Conservation (phyloP, 2,113 vertebrate genomes). For the Hippocampus comes region DNA sequence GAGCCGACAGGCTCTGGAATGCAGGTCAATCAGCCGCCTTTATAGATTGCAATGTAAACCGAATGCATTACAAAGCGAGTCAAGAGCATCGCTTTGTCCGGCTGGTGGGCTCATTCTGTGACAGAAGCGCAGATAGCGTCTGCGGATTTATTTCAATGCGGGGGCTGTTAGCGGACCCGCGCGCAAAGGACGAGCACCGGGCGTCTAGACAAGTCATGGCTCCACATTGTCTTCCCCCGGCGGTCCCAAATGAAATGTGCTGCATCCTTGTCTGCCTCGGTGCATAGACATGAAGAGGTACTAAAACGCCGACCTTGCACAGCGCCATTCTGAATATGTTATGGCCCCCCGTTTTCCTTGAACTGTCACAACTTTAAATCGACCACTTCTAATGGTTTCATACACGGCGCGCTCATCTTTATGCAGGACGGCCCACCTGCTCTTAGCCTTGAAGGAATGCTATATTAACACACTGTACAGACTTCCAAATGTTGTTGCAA, state of each 20-base stretch:
- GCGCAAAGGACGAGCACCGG: constrained; percentile 58
- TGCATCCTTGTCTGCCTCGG: constrained; percentile 63
- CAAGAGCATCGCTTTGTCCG: constrained; percentile 34
- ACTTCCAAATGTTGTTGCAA: not conserved
- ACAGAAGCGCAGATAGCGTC: constrained; percentile 38
- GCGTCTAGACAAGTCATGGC: constrained; percentile 73
- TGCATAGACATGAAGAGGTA: constrained; percentile 62
- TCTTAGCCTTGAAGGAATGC: constrained; percentile 21
- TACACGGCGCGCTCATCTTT: constrained; percentile 40
- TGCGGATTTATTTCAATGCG: constrained; percentile 58
- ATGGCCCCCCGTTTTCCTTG: constrained; percentile 69
- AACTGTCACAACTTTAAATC: constrained; percentile 75
- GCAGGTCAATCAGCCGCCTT: constrained; percentile 89
- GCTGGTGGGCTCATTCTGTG: constrained; percentile 29
- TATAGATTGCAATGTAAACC: constrained; percentile 82
- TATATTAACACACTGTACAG: constrained; percentile 2
- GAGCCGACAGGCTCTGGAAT: constrained; percentile 85
- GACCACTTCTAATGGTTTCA: constrained; percentile 70
- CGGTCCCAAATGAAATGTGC: constrained; percentile 69
- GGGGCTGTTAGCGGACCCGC: constrained; percentile 41
- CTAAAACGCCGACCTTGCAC: constrained; percentile 72
- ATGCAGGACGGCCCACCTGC: constrained; percentile 34
- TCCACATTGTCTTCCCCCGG: constrained; percentile 64
- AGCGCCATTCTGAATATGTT: constrained; percentile 71
- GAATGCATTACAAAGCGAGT: constrained; percentile 75